A percentile compares a stretch with the other conserved stretches of the same genome.
phyloP scores from a whole-genome alignment of 1,140 invertebrate species.

The Heliothis subflexa region DNA sequence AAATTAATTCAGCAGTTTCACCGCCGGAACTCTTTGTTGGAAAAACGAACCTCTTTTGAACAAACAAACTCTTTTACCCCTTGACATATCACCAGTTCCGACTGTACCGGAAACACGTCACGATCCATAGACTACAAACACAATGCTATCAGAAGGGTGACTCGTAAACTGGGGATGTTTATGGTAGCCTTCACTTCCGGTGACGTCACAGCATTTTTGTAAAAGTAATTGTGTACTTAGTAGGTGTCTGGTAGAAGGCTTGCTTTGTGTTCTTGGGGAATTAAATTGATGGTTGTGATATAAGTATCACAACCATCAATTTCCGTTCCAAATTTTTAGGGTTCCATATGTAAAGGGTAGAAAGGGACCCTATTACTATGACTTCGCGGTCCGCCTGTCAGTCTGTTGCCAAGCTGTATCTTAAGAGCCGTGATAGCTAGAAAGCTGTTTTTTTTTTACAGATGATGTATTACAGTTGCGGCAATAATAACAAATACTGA shows the following conservation, averaged over 20 bases:
- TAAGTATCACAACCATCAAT: too few relatives aligned
- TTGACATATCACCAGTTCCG: constrained; percentile 44
- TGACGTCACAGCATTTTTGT: constrained; percentile 50
- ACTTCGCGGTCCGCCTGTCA: too few relatives aligned
- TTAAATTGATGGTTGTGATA: not conserved
- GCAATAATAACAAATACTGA: too few relatives aligned
- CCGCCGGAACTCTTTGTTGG: not conserved
- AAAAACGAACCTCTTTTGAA: not conserved
- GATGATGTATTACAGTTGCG: too few relatives aligned
- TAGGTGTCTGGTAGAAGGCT: not conserved
- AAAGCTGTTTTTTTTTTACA: too few relatives aligned
- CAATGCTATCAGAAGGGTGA: constrained; percentile 50
- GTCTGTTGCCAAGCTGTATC: too few relatives aligned
- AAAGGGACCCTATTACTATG: too few relatives aligned
- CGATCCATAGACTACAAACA: constrained; percentile 52
- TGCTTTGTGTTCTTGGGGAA: not conserved
- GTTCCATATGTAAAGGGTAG: too few relatives aligned
- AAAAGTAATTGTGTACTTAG: constrained; percentile 19
- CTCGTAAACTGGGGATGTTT: constrained; percentile 62
- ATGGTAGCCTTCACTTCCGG: constrained; percentile 60
- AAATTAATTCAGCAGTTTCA: not conserved
- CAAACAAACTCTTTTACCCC: constrained; percentile 21
- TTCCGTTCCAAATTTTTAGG: too few relatives aligned
- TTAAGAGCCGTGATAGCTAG: too few relatives aligned
- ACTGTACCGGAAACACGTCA: constrained; percentile 36